Evolutionary conservation across 2,888 invertebrate genomes (phyloP).

Genomic region (Ypsolopha scabrella): DNA sequence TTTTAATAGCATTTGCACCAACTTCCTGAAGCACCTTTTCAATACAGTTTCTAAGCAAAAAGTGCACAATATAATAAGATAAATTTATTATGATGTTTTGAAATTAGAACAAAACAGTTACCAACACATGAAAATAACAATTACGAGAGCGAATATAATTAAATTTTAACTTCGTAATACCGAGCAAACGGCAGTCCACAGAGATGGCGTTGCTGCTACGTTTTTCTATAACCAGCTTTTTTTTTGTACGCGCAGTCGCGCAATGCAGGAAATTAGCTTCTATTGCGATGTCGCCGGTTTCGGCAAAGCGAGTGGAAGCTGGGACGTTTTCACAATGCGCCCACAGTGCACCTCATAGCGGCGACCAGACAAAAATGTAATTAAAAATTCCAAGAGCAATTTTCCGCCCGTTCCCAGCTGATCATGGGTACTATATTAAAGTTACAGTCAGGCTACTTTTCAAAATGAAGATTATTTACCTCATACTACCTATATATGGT

Average conservation of each 20-base stretch:
- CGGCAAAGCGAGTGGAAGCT: slow-evolving; percentile 62
- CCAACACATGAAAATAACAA: too few relatives aligned
- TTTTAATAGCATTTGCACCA: not conserved
- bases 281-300: slow-evolving; percentile 69
- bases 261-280: slow-evolving; percentile 69
- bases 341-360: slow-evolving; percentile 53
- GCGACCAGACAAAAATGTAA: slow-evolving; percentile 68
- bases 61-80: not conserved
- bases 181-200: not conserved
- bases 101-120: not conserved
- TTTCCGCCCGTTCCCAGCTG: slow-evolving; percentile 27
- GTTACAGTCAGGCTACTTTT: too few relatives aligned
- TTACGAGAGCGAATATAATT: not conserved
- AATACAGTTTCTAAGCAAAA: not conserved
- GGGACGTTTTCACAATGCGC: slow-evolving; percentile 50
- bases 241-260: slow-evolving; percentile 60
- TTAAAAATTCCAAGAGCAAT: slow-evolving; percentile 70
- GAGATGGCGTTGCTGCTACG: not conserved
- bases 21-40: not conserved
- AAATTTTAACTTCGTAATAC: not conserved
- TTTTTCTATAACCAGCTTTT: slow-evolving; percentile 24
- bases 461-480: too few relatives aligned
- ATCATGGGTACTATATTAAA: too few relatives aligned
- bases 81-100: not conserved
- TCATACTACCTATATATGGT: too few relatives aligned